Base-by-base conservation (phyloP, 92 coral and sea anemone species). In the Nematostella vectensis region DNA sequence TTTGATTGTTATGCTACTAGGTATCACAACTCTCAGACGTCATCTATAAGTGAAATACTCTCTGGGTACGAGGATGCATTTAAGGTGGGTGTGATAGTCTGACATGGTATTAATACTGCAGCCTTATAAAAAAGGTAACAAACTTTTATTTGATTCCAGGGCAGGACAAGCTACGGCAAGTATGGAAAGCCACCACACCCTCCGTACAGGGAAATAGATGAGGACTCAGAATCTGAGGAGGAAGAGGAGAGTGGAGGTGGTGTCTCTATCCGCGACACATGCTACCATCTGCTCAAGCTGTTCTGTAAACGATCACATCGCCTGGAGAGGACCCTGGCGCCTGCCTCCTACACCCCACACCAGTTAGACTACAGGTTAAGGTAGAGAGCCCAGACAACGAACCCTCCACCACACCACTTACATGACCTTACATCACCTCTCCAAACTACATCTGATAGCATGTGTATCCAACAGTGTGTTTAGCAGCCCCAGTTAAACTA, bases 341-440 rank as follows among this genome's bases (percentile, higher is more conserved):
- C 99, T 17, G 75, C 93, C 3, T 81, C 99, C 0, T 93, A 79
- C 38, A 81, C 99, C 4, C 54, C 69, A 0, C 59, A 71, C 44
- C 99, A 93, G 39, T 78, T 93, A 3, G 96, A 93, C 70, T 83
- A 74, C 57, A 67, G 99, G 56, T 72, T 87, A 50, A 93, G 99
- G 99, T 93, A 71, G 12, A 31, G 4, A n/a, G 6, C 9, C 25
- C 31, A 13, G 18, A 29, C 27, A 10, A 21, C n/a, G n/a, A n/a
- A n/a, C n/a, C n/a, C 49, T 20, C 3, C 12, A 3, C 21, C 23
- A 4, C 11, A 49, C 3, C 1, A 16, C 24, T 2, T 0, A 22
- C 3, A 49, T 49, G 18, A 11, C 27, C 2, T 10, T 49, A 3
- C 13, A 49, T 3, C 27, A 1, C 39, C 24, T 33, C 9, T 27